Conservation (phyloP, 1,140 invertebrate genomes). For the Drosophila kanapiae region DNA sequence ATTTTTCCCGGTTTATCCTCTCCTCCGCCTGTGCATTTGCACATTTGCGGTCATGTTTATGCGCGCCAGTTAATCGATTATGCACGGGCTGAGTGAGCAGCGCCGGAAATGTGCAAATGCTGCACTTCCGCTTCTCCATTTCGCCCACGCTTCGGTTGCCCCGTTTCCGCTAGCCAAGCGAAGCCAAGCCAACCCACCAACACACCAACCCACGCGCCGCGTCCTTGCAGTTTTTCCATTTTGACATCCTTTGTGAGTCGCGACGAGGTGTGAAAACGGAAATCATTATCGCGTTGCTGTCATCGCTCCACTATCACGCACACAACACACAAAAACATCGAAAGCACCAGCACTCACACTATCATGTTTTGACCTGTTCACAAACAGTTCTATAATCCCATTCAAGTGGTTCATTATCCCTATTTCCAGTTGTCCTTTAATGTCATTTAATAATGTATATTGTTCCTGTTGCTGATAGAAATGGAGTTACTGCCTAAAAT, state of each 20-base stretch:
- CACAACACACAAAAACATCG: too few relatives aligned
- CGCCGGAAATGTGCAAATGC: constrained; percentile 80
- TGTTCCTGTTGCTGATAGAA: neutral
- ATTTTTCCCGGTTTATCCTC: constrained; percentile 3
- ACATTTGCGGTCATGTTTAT: constrained; percentile 83
- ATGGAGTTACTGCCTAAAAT: too few relatives aligned
- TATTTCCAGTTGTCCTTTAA: neutral
- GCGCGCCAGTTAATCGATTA: constrained; percentile 80
- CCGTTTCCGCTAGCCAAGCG: neutral
- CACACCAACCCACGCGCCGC: neutral
- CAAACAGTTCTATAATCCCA: constrained; percentile 1
- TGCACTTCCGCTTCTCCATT: constrained; percentile 58
- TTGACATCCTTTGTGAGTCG: constrained; percentile 43
- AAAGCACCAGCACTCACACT: neutral
- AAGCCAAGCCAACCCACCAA: neutral
- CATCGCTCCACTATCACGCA: constrained; percentile 15
- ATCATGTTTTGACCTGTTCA: neutral
- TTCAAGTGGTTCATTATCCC: neutral
- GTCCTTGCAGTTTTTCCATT: constrained; percentile 29
- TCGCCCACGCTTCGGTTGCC: constrained; percentile 1
- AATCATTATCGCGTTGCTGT: constrained; percentile 61
- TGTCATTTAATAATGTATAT: neutral
- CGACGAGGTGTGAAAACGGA: constrained; percentile 63
- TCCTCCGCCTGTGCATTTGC: constrained; percentile 53
- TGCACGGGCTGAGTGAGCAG: constrained; percentile 79